phyloP scores from a whole-genome alignment of 2,113 vertebrate genomes.

The Vidua chalybeata region DNA sequence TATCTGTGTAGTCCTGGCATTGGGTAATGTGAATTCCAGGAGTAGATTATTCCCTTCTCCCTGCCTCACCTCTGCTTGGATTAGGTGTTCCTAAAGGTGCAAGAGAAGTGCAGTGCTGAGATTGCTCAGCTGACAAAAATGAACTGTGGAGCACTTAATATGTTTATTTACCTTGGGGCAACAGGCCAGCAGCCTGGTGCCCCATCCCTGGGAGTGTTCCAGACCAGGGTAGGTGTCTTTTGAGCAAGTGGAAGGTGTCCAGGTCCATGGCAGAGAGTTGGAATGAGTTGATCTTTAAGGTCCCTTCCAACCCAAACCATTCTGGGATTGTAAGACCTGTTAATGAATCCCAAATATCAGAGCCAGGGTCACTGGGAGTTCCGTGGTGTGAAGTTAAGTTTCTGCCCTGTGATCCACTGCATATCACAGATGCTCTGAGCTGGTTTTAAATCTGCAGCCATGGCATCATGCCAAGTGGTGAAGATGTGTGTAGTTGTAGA shows the following conservation, averaged over 20 bases:
- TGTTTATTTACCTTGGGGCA: accelerated
- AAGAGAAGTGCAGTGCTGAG: background rate
- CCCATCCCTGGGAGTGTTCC: background rate
- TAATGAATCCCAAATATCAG: background rate
- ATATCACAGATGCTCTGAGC: background rate
- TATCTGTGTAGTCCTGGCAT: background rate
- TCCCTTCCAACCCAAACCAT: background rate
- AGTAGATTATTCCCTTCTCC: background rate
- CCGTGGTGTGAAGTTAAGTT: background rate
- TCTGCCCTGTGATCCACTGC: background rate
- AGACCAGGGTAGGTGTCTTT: background rate
- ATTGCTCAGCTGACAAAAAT: background rate
- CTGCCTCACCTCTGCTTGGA: background rate
- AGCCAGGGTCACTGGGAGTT: background rate
- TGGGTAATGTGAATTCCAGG: background rate
- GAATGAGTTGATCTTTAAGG: background rate
- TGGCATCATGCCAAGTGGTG: background rate
- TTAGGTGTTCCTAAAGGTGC: background rate
- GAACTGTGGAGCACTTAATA: background rate
- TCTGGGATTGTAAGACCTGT: background rate
- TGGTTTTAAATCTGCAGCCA: background rate
- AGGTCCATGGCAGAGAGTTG: background rate
- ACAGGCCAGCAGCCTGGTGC: background rate
- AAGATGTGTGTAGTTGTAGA: background rate
- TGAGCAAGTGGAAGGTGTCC: background rate